A percentile compares a stretch with the other conserved stretches of the same genome.
Conservation (phyloP, 2,888 invertebrate species). For the Mesorhabditis belari region DNA sequence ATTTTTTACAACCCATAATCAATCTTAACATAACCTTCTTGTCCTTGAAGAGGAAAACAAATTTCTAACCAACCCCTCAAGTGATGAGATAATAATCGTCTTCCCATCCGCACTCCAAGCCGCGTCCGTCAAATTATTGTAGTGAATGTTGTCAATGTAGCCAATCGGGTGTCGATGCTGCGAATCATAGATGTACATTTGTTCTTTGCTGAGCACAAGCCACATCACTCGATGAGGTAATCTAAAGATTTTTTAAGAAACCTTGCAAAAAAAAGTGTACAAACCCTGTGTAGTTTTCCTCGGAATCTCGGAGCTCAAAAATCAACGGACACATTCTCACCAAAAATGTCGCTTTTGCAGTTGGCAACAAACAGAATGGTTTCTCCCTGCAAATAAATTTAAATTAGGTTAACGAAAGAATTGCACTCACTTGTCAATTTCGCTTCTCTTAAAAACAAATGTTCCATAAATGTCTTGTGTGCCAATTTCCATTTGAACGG, state of each 20-base stretch:
- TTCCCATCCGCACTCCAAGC: slow-evolving; percentile 77
- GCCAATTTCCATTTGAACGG: slow-evolving; percentile 44
- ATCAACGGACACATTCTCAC: slow-evolving; percentile 73
- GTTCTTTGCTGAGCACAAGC: slow-evolving; percentile 79
- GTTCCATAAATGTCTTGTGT: slow-evolving; percentile 60
- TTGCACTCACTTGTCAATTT: slow-evolving; percentile 56
- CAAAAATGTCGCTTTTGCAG: slow-evolving; percentile 69
- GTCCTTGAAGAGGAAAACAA: too few relatives aligned
- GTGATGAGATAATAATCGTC: slow-evolving; percentile 72
- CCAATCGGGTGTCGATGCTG: slow-evolving; percentile 74
- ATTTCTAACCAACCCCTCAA: too few relatives aligned
- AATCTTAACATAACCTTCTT: too few relatives aligned
- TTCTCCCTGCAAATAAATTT: slow-evolving; percentile 1
- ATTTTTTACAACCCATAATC: too few relatives aligned
- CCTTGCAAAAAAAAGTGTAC: neutral
- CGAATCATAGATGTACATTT: slow-evolving; percentile 77
- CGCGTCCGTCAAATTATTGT: slow-evolving; percentile 78
- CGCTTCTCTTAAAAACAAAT: slow-evolving; percentile 62
- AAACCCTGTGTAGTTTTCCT: slow-evolving; percentile 28
- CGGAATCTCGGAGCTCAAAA: slow-evolving; percentile 61
- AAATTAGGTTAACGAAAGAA: slow-evolving; percentile 7
- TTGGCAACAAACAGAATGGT: slow-evolving; percentile 23
- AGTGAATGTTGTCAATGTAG: slow-evolving; percentile 75
- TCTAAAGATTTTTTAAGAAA: slow-evolving; percentile 38
- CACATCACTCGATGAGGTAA: slow-evolving; percentile 76